Evolutionary conservation across 2,113 vertebrate species (phyloP), one percentile per base, ranked within the genome.

Genomic region (Stigmatopora nigra): DNA sequence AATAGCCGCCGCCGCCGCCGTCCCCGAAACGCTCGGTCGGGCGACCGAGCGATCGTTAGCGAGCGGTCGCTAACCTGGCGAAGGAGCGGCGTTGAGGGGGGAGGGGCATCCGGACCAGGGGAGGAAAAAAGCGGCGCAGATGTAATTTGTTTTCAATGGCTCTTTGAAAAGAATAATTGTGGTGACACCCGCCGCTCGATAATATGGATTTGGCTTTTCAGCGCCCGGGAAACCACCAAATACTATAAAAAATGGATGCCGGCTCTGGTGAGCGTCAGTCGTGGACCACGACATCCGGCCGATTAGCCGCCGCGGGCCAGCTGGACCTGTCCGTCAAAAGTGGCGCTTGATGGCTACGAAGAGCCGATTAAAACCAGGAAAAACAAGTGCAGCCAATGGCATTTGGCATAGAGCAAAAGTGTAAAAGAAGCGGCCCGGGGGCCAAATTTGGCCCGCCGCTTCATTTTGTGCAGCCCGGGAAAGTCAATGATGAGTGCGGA

Each of bases 141-240:
- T 98, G 95, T 98, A 98, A 98, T 99, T 99, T 97, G 95, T 99
- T 98, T 98, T 98, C 96, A 98, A 98, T 98, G 96, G 94, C 94
- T 97, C 95, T 97, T 99, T 98, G 95, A 97, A 98, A 99, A 98
- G 95, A 99, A 98, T 98, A 98, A 98, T 99, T 99, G 96, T 97
- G 96, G 96, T 98, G 96, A 99, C 96, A 99, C 92, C 92, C 93
- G 66, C 83, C 80, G 92, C 94, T 99, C 96, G 93, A 99, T 99
- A 95, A 87, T 96, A 99, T 99, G 89, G 95, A 98, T 98, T 96
- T 96, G 94, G 94, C 94, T 98, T 98, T 98, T 96, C 92, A 91
- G 95, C 94, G 93, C 93, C 91, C 90, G 94, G 94, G 93, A 97
- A 97, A 96, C 93, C 91, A 89, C 93, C 6, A 92, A 93, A 95